Evolutionary conservation across 92 coral and sea anemone species (phyloP).

Genomic region (Phenganax subtilis): DNA sequence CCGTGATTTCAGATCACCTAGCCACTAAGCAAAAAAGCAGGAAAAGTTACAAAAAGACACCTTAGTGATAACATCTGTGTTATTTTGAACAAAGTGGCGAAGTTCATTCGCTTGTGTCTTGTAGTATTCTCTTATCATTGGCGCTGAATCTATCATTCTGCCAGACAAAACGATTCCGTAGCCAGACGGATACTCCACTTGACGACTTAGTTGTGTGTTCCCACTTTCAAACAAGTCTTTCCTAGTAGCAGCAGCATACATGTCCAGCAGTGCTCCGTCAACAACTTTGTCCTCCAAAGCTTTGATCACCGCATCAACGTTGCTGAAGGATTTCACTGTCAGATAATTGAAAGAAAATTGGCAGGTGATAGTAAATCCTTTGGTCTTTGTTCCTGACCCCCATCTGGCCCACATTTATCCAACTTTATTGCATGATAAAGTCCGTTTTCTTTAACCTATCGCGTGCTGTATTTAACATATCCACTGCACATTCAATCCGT

Average conservation of each 20-base stretch:
- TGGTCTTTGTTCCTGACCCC: too few relatives aligned
- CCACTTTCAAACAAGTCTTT: constrained; percentile 54
- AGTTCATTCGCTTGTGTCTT: background rate
- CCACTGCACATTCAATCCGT: too few relatives aligned
- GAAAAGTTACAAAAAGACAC: background rate
- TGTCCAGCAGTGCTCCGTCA: constrained; percentile 68
- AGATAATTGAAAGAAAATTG: background rate
- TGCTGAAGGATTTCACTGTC: constrained; percentile 38
- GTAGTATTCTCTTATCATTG: background rate
- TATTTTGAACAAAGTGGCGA: constrained; percentile 3
- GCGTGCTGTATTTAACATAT: too few relatives aligned
- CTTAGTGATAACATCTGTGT: constrained; percentile 24
- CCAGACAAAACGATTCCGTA: constrained; percentile 39
- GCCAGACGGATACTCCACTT: constrained; percentile 36
- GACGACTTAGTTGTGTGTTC: constrained; percentile 30
- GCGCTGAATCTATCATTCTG: constrained; percentile 28
- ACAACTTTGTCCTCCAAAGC: constrained; percentile 57
- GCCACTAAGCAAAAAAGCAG: background rate
- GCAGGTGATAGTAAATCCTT: too few relatives aligned
- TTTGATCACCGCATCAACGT: constrained; percentile 45
- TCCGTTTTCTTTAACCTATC: too few relatives aligned
- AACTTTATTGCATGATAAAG: too few relatives aligned
- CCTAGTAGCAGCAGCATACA: constrained; percentile 67
- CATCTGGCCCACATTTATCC: too few relatives aligned
- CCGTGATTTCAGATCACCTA: background rate